Evolutionary conservation across 2,888 invertebrate species (phyloP), one percentile per base, ranked within the genome.

Genomic region (Phymatocera aterrima): DNA sequence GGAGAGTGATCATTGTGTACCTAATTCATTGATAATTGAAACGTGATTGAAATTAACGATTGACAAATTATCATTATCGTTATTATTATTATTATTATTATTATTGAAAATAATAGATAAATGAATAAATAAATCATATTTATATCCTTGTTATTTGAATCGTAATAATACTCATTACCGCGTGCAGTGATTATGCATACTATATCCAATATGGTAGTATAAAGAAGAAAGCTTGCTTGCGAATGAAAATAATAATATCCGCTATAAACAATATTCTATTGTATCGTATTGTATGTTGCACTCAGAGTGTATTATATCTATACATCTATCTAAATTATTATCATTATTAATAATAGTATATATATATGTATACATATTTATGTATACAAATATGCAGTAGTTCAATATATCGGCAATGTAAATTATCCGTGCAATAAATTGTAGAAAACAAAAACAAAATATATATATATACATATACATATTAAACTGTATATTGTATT

Each of bases 121-220:
- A 21, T 68, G 37, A 10, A 68, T 46, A 46, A 43, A 68, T 46
- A 68, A 43, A 68, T 43, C 34, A 21, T 64, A 64, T 64, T 64
- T 64, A 64, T 64, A 37, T 15, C 21, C 34, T 64, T 64, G 18
- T 64, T 64, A 34, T 10, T 28, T 21, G 10, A 2, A 18, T 57
- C 24, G 12, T 24, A 8, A 21, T 24, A 40, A 54, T 57, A 57
- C 28, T 24, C 28, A 57, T 51, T 28, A 57, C 57, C 12, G 28
- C 28, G 57, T 57, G 15, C 57, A 57, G 57, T 57, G 57, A 57
- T 46, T 3, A 46, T 40, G 40, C 40, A 40, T 40, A 40, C 1
- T 57, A 28, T 57, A 57, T 61, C n/a, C 12, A 57, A 2, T 24
- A 51, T n/a, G n/a, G n/a, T 51, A 3, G 21, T 61, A 37, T 34